Conservation (phyloP, 2,888 invertebrate genomes). For the Parnassius smintheus region DNA sequence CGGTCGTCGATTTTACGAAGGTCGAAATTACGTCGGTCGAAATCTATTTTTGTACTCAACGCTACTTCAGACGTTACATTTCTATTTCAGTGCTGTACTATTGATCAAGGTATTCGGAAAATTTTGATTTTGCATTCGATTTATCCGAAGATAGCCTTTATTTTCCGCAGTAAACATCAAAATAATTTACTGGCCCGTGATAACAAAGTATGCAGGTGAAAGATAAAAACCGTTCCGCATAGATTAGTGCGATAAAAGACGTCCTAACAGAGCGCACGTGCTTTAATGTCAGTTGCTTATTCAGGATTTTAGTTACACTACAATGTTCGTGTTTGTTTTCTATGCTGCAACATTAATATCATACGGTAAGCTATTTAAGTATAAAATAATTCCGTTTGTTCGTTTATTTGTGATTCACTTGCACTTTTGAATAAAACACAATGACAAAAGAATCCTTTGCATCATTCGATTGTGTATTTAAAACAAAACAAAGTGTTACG, state of each 20-base stretch:
- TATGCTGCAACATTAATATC: conserved; percentile 49
- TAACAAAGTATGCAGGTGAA: conserved; percentile 48
- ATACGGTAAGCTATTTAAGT: conserved; percentile 51
- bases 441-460: conserved; percentile 13
- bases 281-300: conserved; percentile 37
- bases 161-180: conserved; percentile 52
- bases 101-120: conserved; percentile 32
- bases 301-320: conserved; percentile 25
- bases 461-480: conserved; percentile 24
- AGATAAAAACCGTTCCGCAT: conserved; percentile 55
- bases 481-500: conserved; percentile 42
- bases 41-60: not conserved
- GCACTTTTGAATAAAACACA: conserved; percentile 5
- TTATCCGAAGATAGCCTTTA: conserved; percentile 34
- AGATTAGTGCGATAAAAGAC: conserved; percentile 65
- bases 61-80: conserved; percentile 17
- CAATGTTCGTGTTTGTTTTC: conserved; percentile 55
- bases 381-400: conserved; percentile 27
- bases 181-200: conserved; percentile 65
- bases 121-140: conserved; percentile 33
- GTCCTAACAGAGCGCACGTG: conserved; percentile 44
- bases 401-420: conserved; percentile 9
- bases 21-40: too few species aligned
- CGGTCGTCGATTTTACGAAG: not conserved
- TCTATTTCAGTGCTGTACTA: conserved; percentile 31